phyloP scores from a whole-genome alignment of 2,797 vertebrate genomes.

The Melanotaenia boesemani region DNA sequence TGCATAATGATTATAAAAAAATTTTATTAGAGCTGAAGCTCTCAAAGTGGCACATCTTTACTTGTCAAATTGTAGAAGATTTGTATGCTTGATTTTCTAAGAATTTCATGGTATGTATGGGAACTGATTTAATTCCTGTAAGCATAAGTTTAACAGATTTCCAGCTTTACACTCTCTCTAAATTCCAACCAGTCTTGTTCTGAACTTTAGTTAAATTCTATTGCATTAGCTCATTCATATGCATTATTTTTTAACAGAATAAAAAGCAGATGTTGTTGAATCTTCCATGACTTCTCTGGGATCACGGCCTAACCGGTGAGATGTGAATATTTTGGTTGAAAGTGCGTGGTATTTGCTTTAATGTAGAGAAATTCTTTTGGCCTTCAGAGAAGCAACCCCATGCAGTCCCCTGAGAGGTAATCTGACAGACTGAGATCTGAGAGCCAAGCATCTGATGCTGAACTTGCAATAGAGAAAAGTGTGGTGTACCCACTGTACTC shows the following conservation, averaged over 20 bases:
- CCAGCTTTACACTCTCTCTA: neutral
- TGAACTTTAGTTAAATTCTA: neutral
- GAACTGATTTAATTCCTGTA: neutral
- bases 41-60: no score
- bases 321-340: slow-evolving; percentile 40
- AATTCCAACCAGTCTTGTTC: neutral
- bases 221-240: slow-evolving; percentile 3
- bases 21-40: no score
- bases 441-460: slow-evolving; percentile 45
- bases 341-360: slow-evolving; percentile 68
- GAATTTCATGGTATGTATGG: no score
- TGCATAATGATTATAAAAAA: no score
- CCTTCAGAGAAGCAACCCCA: slow-evolving; percentile 53
- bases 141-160: neutral
- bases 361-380: slow-evolving; percentile 68
- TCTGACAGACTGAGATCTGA: slow-evolving; percentile 44
- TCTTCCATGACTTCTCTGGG: slow-evolving; percentile 16
- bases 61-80: no score
- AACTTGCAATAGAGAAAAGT: slow-evolving; percentile 50
- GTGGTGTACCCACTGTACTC: slow-evolving; percentile 5
- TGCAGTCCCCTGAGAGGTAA: slow-evolving; percentile 35
- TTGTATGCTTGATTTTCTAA: no score
- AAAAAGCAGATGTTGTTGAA: slow-evolving; percentile 11
- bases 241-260: neutral
- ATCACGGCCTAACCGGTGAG: slow-evolving; percentile 15